Conservation (phyloP, 2,888 invertebrate species). For the Plagodis dolabraria region DNA sequence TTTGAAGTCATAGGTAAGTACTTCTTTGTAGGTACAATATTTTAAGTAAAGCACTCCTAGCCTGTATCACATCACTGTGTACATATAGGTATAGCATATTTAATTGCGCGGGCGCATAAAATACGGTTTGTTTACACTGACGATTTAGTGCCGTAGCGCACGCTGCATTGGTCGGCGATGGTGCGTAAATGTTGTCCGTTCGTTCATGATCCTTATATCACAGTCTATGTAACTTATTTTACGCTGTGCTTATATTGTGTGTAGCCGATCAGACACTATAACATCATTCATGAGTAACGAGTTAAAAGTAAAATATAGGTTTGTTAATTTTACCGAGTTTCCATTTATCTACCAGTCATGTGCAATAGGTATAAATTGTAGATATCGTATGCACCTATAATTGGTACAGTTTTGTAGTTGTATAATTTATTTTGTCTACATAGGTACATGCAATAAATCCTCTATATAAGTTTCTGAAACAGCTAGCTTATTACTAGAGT, state of each 20-base stretch:
- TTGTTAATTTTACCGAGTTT: no score
- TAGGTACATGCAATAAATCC: no score
- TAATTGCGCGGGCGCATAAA: slow-evolving; percentile 38
- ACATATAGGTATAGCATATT: slow-evolving; percentile 24
- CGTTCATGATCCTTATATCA: slow-evolving; percentile 19
- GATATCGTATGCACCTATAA: no score
- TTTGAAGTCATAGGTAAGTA: no score
- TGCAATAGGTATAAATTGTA: no score
- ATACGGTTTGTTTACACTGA: slow-evolving; percentile 48
- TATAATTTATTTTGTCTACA: no score
- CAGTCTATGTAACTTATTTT: no score
- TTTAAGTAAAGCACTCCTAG: neutral
- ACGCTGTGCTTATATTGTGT: slow-evolving; percentile 29
- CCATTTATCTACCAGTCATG: no score
- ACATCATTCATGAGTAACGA: neutral
- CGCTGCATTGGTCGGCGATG: slow-evolving; percentile 57
- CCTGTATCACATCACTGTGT: neutral
- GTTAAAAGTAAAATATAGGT: no score
- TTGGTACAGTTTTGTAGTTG: no score
- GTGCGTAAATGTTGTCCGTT: slow-evolving; percentile 48
- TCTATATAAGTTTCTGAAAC: no score
- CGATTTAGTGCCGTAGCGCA: slow-evolving; percentile 47
- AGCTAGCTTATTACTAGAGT: no score
- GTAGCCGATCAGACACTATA: slow-evolving; percentile 10
- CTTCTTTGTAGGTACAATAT: neutral